Evolutionary conservation across 37 sponge, comb jelly and placozoan genomes (phyloP).

Genomic region (Tethya wilhelma): DNA sequence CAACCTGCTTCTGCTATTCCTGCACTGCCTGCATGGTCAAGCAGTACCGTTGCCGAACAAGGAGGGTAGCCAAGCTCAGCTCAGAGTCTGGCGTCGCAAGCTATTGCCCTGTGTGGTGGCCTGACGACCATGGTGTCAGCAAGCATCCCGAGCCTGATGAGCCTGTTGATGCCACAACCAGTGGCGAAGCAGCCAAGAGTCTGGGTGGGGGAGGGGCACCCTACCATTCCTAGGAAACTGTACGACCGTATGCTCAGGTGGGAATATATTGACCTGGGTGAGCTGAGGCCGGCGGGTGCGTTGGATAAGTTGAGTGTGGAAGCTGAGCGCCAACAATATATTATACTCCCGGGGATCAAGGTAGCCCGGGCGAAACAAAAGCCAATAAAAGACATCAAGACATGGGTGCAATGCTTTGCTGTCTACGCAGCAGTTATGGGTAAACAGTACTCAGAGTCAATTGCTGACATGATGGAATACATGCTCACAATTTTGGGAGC

Average conservation of each 20-base stretch:
- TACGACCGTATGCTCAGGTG: background rate
- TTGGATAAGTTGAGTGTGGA: background rate
- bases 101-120: too few species aligned
- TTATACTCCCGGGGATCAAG: background rate
- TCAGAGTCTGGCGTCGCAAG: too few species aligned
- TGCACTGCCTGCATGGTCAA: too few species aligned
- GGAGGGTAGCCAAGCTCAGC: too few species aligned
- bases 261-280: conserved; percentile 18
- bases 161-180: too few species aligned
- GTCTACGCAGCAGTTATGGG: conserved; percentile 14
- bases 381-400: background rate
- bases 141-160: too few species aligned
- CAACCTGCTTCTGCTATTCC: too few species aligned
- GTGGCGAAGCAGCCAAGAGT: too few species aligned
- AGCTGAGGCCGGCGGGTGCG: background rate
- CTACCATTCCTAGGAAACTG: conserved; percentile 19
- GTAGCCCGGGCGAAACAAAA: background rate
- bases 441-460: conserved; percentile 1
- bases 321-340: background rate
- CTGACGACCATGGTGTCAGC: too few species aligned
- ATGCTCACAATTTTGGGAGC: conserved; percentile 7
- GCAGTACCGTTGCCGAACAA: too few species aligned
- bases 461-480: conserved; percentile 41
- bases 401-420: conserved; percentile 33
- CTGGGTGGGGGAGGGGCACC: background rate